A percentile compares a stretch with the other conserved stretches of the same genome.
Evolutionary conservation across 1,140 invertebrate species (phyloP).

Genomic region (Drosophila rufa): DNA sequence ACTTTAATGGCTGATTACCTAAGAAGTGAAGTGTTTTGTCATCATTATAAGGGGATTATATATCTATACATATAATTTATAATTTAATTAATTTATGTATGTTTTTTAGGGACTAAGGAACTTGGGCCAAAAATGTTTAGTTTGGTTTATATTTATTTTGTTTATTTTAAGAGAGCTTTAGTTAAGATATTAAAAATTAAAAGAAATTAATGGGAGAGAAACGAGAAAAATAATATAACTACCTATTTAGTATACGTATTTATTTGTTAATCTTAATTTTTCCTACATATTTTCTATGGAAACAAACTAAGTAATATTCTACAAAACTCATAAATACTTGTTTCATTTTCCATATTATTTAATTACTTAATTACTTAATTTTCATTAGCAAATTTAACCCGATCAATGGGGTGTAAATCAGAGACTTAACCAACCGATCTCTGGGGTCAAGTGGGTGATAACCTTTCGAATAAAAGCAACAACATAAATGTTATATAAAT

Average conservation of each 20-base stretch:
- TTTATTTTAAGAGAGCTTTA: too few species aligned
- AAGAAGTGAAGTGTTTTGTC: background rate
- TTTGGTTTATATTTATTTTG: too few species aligned
- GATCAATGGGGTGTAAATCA: background rate
- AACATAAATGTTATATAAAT: constrained; percentile 13
- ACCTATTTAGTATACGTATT: too few species aligned
- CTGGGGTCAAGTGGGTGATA: constrained; percentile 13
- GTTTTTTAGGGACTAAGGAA: too few species aligned
- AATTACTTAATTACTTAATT: background rate
- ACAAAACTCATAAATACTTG: background rate
- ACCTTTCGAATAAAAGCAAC: background rate
- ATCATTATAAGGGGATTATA: background rate
- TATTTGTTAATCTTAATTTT: too few species aligned
- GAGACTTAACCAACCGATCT: background rate
- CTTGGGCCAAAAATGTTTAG: too few species aligned
- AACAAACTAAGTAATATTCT: too few species aligned
- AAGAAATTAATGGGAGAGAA: too few species aligned
- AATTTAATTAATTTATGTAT: too few species aligned
- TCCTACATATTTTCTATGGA: too few species aligned
- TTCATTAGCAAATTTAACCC: background rate
- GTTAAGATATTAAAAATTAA: too few species aligned
- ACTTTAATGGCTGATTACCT: constrained; percentile 18
- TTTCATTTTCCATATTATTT: background rate
- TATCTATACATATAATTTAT: background rate
- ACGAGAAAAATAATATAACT: too few species aligned